Percentiles rank a stretch among this genome's conserved stretches.
Conservation (phyloP, 2,888 invertebrate species). For the Pollenia griseotomentosa region DNA sequence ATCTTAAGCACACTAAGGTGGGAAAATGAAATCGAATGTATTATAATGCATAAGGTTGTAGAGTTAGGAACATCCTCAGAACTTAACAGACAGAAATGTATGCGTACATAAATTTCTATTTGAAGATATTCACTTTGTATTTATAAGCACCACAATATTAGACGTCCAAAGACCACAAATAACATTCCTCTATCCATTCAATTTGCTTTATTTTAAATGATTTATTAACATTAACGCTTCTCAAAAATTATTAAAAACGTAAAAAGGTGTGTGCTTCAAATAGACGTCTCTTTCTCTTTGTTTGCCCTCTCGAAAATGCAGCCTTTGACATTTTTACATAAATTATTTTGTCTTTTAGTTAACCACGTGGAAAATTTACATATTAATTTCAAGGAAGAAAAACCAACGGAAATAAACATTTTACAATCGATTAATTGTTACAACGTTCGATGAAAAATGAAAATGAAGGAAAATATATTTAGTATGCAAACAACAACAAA, state of each 20-base stretch:
- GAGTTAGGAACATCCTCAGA: too few species aligned
- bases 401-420: conserved; percentile 42
- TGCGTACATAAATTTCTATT: too few species aligned
- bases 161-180: not conserved
- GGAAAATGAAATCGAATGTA: too few species aligned
- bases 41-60: too few species aligned
- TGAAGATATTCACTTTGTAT: too few species aligned
- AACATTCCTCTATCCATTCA: conserved; percentile 29
- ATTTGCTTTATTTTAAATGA: conserved; percentile 1
- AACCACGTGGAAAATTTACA: conserved; percentile 33
- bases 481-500: conserved; percentile 33
- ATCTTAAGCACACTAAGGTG: too few species aligned
- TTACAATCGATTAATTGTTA: conserved; percentile 7
- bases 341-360: not conserved
- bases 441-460: too few species aligned
- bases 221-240: conserved; percentile 15
- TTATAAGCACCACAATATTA: too few species aligned
- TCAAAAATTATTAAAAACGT: conserved; percentile 5
- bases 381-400: conserved; percentile 45
- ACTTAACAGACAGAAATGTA: too few species aligned
- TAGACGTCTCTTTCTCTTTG: not conserved
- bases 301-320: too few species aligned
- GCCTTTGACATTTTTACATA: not conserved
- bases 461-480: not conserved
- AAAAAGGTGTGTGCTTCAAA: not conserved